A percentile compares a stretch with the other conserved stretches of the same genome.
These are phyloP conservation scores for Zapornia atra DNA, from an alignment of 2,113 vertebrate genomes.

Conservation along the genomic window DNA sequence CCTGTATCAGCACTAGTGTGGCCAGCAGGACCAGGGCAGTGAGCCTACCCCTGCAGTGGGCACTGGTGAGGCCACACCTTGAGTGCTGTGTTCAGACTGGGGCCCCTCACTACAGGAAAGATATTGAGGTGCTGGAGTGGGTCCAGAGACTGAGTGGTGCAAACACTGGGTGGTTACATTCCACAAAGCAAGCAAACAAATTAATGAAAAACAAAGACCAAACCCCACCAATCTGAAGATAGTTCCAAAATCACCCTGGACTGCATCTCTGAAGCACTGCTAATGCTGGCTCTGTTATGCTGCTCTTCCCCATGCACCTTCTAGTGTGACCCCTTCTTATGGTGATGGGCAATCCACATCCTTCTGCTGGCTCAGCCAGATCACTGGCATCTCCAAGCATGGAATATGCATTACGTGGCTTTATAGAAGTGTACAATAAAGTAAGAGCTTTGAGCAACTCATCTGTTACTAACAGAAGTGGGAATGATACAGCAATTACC, in stretches of 20 bases:
- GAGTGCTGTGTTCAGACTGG: too few species aligned
- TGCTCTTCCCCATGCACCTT: neutral
- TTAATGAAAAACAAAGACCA: neutral
- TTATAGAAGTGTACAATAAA: neutral
- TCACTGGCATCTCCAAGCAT: neutral
- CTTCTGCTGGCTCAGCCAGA: neutral
- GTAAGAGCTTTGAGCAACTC: neutral
- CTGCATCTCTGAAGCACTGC: neutral
- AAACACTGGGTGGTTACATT: accelerated
- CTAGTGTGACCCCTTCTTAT: neutral
- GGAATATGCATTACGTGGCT: neutral
- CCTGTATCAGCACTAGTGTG: too few species aligned
- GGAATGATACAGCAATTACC: neutral
- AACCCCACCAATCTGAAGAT: neutral
- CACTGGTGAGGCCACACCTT: too few species aligned
- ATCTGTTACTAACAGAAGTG: neutral
- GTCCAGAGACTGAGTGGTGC: neutral
- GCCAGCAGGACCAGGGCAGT: too few species aligned
- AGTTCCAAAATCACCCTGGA: neutral
- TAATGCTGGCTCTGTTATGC: neutral
- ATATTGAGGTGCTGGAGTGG: too few species aligned
- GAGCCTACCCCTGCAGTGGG: too few species aligned
- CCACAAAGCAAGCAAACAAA: neutral
- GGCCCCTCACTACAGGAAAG: too few species aligned
- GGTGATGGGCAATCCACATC: neutral